phyloP scores from a whole-genome alignment of 2,797 vertebrate species.

The Vireo griseus region DNA sequence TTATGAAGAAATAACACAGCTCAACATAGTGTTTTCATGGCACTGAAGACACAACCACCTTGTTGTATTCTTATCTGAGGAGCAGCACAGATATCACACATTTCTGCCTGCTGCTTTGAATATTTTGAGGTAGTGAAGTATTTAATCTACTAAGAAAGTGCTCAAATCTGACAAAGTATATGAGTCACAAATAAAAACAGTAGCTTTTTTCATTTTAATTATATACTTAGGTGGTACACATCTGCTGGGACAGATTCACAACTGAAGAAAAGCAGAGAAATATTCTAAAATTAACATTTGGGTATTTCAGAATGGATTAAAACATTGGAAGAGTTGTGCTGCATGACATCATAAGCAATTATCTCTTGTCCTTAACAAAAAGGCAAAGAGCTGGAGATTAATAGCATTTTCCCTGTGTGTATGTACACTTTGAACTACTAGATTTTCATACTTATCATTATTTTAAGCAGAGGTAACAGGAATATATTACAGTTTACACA shows the following conservation, averaged over 20 bases:
- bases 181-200: neutral
- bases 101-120: neutral
- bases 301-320: neutral
- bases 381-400: neutral
- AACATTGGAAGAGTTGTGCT: neutral
- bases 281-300: neutral
- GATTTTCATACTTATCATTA: neutral
- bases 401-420: neutral
- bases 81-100: neutral
- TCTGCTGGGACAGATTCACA: neutral
- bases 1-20: neutral
- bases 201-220: neutral
- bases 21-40: neutral
- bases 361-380: neutral
- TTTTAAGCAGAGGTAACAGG: neutral
- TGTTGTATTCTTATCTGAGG: neutral
- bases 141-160: neutral
- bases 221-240: neutral
- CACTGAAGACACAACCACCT: neutral
- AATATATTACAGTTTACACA: neutral
- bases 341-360: neutral
- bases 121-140: neutral
- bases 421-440: neutral
- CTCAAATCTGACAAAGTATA: neutral
- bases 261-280: neutral